phyloP scores from a whole-genome alignment of 2,113 vertebrate genomes.

The Ornithorhynchus anatinus region DNA sequence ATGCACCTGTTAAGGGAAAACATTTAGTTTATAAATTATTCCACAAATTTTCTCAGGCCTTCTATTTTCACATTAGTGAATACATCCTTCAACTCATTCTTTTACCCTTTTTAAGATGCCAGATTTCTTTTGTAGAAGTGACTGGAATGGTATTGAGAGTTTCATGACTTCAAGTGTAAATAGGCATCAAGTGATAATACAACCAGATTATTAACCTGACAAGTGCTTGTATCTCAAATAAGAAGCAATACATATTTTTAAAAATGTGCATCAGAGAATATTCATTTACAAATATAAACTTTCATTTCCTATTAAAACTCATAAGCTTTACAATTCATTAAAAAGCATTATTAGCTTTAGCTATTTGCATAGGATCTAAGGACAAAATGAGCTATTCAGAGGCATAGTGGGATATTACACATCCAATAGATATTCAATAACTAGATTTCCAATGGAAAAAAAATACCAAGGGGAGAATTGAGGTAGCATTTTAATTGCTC shows the following conservation, averaged over 20 bases:
- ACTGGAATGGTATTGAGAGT: background rate
- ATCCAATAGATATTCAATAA: no score
- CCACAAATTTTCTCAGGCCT: background rate
- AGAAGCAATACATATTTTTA: constrained; percentile 2
- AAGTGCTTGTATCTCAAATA: background rate
- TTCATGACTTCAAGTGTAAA: background rate
- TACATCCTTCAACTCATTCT: background rate
- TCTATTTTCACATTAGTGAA: background rate
- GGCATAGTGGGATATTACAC: no score
- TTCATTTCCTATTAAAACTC: background rate
- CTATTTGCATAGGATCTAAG: background rate
- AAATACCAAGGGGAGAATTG: no score
- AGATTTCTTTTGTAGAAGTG: background rate
- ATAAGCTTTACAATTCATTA: background rate
- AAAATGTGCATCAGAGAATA: constrained; percentile 1
- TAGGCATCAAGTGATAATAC: constrained; percentile 16
- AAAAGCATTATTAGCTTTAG: background rate
- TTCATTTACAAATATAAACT: background rate
- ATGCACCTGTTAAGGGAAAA: background rate
- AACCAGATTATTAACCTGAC: constrained; percentile 11
- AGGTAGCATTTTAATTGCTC: no score
- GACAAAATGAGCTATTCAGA: no score
- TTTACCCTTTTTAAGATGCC: background rate
- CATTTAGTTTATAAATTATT: background rate
- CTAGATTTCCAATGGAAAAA: no score